These are phyloP conservation scores for Sitta europaea DNA, from an alignment of 2,113 vertebrate species.

Conservation along the genomic window DNA sequence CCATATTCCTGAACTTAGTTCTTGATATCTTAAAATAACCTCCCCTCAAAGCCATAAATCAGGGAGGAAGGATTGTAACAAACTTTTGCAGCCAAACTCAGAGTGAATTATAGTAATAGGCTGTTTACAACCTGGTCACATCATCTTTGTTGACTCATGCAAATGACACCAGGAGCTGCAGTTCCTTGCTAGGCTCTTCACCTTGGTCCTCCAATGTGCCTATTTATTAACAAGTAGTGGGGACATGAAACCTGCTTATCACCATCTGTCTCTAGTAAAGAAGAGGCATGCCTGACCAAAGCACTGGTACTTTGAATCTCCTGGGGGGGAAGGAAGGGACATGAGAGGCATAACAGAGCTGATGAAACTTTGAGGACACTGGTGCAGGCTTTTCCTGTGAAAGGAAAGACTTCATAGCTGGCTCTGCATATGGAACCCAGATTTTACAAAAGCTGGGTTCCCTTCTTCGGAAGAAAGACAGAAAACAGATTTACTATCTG, in stretches of 20 bases:
- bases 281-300: not conserved
- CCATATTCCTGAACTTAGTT: not conserved
- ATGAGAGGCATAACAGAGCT: not conserved
- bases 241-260: not conserved
- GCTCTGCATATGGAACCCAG: constrained; percentile 66
- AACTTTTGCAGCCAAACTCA: not conserved
- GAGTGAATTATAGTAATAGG: not conserved
- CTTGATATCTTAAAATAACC: constrained; percentile 1
- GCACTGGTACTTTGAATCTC: not conserved
- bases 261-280: not conserved
- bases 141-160: not conserved
- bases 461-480: constrained; percentile 20
- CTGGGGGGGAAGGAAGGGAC: no score
- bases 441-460: constrained; percentile 54
- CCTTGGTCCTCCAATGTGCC: not conserved
- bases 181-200: not conserved
- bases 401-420: constrained; percentile 61
- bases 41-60: not conserved
- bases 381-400: constrained; percentile 60
- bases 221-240: not conserved
- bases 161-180: not conserved
- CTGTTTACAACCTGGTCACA: not conserved
- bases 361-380: constrained; percentile 53
- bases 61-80: not conserved
- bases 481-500: constrained; percentile 55